Evolutionary conservation across 2,113 vertebrate species (phyloP).

Genomic region (Cryptotis parvus): DNA sequence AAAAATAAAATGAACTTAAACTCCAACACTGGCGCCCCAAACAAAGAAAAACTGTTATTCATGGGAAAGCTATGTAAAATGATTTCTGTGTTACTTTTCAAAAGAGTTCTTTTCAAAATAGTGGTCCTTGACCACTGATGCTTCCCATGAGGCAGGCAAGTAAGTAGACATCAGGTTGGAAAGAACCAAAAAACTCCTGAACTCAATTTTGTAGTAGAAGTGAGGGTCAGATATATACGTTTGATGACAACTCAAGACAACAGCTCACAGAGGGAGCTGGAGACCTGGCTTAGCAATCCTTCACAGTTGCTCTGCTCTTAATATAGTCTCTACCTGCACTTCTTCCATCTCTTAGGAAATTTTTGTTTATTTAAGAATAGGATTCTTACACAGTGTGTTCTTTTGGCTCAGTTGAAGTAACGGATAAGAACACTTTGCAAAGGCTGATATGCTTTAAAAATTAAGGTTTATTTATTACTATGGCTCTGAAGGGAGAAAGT

Average conservation of each 20-base stretch:
- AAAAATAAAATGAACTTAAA: too few species aligned
- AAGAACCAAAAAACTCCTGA: not conserved
- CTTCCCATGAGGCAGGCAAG: constrained; percentile 8
- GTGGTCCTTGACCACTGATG: not conserved
- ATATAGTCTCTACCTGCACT: not conserved
- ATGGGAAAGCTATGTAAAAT: constrained; percentile 40
- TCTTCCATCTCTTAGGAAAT: constrained; percentile 2
- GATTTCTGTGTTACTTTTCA: constrained; percentile 38
- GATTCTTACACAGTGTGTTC: not conserved
- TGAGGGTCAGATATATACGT: constrained; percentile 20
- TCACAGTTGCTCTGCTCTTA: not conserved
- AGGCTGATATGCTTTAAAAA: not conserved
- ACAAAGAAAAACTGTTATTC: too few species aligned
- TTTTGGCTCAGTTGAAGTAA: constrained; percentile 3
- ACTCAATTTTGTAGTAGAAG: not conserved
- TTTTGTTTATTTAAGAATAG: constrained; percentile 1
- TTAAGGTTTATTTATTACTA: constrained; percentile 4
- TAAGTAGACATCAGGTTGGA: constrained; percentile 43
- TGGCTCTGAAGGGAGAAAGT: constrained; percentile 29
- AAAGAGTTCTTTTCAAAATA: constrained; percentile 59
- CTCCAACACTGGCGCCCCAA: too few species aligned
- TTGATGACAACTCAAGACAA: not conserved
- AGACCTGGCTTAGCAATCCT: not conserved
- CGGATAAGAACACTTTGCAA: constrained; percentile 12
- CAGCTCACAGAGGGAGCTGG: not conserved